Conservation (phyloP, 2,113 vertebrate species). For the Semnornis frantzii region DNA sequence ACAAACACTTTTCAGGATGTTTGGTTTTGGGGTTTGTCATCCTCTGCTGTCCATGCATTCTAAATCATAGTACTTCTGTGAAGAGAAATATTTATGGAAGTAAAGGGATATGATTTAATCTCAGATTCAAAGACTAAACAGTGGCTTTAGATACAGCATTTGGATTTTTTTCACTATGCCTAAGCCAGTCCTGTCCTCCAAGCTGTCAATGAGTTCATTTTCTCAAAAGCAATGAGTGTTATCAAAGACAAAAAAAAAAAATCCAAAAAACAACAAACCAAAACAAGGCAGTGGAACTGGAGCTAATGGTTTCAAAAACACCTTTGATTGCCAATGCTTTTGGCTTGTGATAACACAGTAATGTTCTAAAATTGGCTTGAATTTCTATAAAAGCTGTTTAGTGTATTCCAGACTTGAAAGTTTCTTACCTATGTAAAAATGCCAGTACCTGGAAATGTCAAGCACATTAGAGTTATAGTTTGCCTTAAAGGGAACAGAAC, state of each 20-base stretch:
- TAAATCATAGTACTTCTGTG: neutral
- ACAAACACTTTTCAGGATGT: neutral
- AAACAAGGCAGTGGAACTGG: neutral
- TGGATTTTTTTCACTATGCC: neutral
- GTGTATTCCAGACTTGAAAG: neutral
- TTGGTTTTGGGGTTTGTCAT: neutral
- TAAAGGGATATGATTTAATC: neutral
- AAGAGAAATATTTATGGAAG: neutral
- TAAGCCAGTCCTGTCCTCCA: slow-evolving; percentile 30
- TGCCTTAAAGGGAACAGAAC: neutral
- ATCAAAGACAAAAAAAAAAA: neutral
- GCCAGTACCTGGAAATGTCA: neutral
- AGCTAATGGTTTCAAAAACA: slow-evolving; percentile 24
- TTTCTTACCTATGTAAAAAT: slow-evolving; percentile 25
- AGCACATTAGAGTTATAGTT: neutral
- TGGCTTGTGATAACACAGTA: neutral
- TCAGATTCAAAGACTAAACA: neutral
- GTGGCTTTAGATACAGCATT: neutral
- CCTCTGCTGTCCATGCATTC: neutral
- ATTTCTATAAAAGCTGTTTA: slow-evolving; percentile 1
- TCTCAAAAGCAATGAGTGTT: slow-evolving; percentile 22
- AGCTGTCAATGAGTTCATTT: slow-evolving; percentile 22
- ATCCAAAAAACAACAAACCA: too few species aligned
- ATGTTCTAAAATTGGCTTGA: slow-evolving; percentile 8
- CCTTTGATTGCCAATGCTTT: slow-evolving; percentile 38